Base-by-base conservation (phyloP, 2,113 vertebrate genomes). In the Scalopus aquaticus region DNA sequence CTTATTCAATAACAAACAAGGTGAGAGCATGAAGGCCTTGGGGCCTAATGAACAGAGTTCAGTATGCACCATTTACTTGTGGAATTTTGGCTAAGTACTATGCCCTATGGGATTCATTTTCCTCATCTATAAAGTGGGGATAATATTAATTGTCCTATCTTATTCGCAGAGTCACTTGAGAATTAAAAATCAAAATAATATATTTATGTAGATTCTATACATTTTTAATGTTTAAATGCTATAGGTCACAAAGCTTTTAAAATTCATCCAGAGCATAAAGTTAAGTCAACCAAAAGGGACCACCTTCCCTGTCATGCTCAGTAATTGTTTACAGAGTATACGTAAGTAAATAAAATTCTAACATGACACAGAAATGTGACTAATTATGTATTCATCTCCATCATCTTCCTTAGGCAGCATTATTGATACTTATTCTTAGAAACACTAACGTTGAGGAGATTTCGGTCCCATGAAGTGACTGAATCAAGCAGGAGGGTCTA, bases 101-200 rank as follows among this genome's bases (percentile, higher is more conserved):
- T 32, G 16, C 46, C 6, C 24, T 56, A 2, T 51, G 37, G 37
- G 9, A 85, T 74, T 37, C 58, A 73, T 84, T 73, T 90, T 72
- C 72, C 62, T 85, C 54, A 28, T 46, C 32, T 88, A 44, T 70
- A 87, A 89, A 92, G 70, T 54, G 17, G 6, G 35, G 24, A 54
- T 90, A 70, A 85, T 83, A 93, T 70, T 56, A 81, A 84, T 35
- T 81, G 11, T 3, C 9, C 20, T 76, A 32, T n/a, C 19, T 74
- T 88, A 84, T 28, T 69, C 35, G 51, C 72, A 78, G 11, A 77
- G 72, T 42, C 46, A 46, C 20, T 81, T 94, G 9, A 89, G 24
- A 12, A 83, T 79, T 92, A 90, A 82, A 91, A 96, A 76, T 83
- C 19, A 62, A n/a, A 73, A 56, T 24, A 83, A 56, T 49, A 19